These are phyloP conservation scores for Bombus confusus DNA, from an alignment of 1,140 invertebrate species.

Conservation along the genomic window DNA sequence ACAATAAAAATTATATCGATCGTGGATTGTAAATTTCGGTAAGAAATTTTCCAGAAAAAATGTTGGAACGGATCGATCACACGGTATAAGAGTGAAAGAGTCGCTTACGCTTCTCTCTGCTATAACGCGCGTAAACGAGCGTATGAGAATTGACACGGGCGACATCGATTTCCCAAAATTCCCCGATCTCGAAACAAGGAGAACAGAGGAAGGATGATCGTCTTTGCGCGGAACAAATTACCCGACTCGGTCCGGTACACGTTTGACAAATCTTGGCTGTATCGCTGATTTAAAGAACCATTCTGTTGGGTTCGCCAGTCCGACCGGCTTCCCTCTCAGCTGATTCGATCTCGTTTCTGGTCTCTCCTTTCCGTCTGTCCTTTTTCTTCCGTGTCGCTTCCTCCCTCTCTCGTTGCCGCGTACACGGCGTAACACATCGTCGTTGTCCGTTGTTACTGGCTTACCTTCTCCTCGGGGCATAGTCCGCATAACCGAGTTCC, in stretches of 20 bases:
- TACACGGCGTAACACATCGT: slow-evolving; percentile 17
- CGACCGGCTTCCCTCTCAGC: slow-evolving; percentile 48
- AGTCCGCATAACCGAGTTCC: slow-evolving; percentile 61
- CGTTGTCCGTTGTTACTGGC: slow-evolving; percentile 32
- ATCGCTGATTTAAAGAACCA: slow-evolving; percentile 65
- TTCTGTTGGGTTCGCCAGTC: no score
- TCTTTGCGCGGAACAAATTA: slow-evolving; percentile 49
- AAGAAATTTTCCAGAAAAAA: no score
- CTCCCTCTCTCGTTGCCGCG: slow-evolving; percentile 23
- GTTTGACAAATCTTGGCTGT: slow-evolving; percentile 61
- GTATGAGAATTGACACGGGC: no score
- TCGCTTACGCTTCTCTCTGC: no score
- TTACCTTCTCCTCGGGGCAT: slow-evolving; percentile 24
- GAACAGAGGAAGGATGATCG: not conserved
- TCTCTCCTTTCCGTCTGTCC: slow-evolving; percentile 35
- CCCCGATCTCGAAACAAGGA: no score
- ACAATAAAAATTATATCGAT: no score
- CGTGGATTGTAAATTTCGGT: no score
- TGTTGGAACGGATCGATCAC: no score
- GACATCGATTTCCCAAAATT: not conserved
- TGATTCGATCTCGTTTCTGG: slow-evolving; percentile 64
- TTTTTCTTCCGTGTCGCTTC: slow-evolving; percentile 28
- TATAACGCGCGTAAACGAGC: no score
- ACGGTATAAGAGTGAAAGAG: no score
- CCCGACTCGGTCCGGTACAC: slow-evolving; percentile 22